Base-by-base conservation (phyloP, 1,140 invertebrate species). In the Conopomorpha cramerella region DNA sequence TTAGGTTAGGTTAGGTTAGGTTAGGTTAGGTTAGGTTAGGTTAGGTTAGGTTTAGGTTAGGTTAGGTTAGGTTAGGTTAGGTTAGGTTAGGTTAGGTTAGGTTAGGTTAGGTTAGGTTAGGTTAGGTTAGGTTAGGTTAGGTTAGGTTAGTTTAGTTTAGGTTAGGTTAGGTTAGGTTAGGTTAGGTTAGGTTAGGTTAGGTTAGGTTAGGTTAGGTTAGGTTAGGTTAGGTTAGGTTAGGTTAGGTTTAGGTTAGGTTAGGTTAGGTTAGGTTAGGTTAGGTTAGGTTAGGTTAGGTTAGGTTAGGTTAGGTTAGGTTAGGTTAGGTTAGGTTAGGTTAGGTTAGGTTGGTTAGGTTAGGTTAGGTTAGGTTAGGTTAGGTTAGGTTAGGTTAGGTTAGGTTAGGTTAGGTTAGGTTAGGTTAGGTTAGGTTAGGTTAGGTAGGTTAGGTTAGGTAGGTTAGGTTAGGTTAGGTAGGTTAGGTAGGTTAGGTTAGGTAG, bases 1-100 rank as follows among this genome's bases (percentile, higher is more conserved):
- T 41, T 41, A 36, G 39, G 39, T 41, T 36, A 36, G 39, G 39
- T 41, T 41, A 41, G 39, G 34, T 41, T 40, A 41, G 39, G 39
- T 41, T 41, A 41, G 39, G 33, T 41, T 41, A 30, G 39, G 23
- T 41, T 40, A 28, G 33, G 39, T 41, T 41, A 36, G 39, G 39
- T 41, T 41, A 30, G 39, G 39, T 41, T 41, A 36, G n/a, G n/a
- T n/a, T n/a, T n/a, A n/a, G n/a, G n/a, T n/a, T n/a, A n/a, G n/a
- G n/a, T n/a, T n/a, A n/a, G 39, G 34, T 41, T 41, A 30, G 34
- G 39, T 41, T 41, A 30, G 39, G 33, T 41, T 36, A 36, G 39
- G 33, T 41, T 36, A 30, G 38, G 31, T 40, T 23, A 18, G 30
- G 15, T 35, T 27, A 25, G 34, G 15, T 35, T 27, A 25, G 34